These are phyloP conservation scores for Brachionus calyciflorus DNA, from an alignment of 1,140 invertebrate species.

Conservation along the genomic window DNA sequence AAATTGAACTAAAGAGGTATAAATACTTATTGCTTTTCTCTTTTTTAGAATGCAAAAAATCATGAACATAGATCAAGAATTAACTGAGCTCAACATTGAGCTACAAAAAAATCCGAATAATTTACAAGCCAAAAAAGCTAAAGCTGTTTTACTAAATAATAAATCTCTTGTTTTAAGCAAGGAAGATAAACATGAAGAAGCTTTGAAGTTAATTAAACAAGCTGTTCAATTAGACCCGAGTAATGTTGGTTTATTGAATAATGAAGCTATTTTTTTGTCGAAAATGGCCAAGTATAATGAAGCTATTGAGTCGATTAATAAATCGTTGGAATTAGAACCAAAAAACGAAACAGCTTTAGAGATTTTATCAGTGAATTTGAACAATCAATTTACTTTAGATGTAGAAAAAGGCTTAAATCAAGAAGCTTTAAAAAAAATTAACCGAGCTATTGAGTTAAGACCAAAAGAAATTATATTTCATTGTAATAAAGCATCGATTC, in stretches of 20 bases:
- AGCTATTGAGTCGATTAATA: not conserved
- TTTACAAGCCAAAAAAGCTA: not conserved
- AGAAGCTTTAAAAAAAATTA: conserved; percentile 18
- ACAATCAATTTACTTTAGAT: conserved; percentile 17
- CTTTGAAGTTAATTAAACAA: conserved; percentile 5
- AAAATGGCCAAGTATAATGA: conserved; percentile 22
- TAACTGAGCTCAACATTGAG: not conserved
- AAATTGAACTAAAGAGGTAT: too few relatives aligned
- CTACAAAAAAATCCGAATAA: conserved; percentile 14
- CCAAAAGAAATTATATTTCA: not conserved
- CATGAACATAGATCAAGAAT: conserved; percentile 20
- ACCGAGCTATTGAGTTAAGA: not conserved
- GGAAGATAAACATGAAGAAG: not conserved
- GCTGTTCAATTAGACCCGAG: not conserved
- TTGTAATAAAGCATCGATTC: conserved; percentile 20
- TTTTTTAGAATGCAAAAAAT: too few relatives aligned
- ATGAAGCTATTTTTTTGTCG: not conserved
- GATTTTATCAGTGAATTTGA: not conserved
- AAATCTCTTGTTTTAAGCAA: conserved; percentile 11
- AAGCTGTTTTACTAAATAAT: conserved; percentile 3
- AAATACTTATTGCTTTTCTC: too few relatives aligned
- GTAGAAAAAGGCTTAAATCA: not conserved
- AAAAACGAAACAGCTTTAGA: not conserved
- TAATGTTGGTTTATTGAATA: not conserved
- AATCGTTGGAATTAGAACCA: not conserved